Conservation (phyloP, 2,888 invertebrate species). For the Habrosyne pyritoides region DNA sequence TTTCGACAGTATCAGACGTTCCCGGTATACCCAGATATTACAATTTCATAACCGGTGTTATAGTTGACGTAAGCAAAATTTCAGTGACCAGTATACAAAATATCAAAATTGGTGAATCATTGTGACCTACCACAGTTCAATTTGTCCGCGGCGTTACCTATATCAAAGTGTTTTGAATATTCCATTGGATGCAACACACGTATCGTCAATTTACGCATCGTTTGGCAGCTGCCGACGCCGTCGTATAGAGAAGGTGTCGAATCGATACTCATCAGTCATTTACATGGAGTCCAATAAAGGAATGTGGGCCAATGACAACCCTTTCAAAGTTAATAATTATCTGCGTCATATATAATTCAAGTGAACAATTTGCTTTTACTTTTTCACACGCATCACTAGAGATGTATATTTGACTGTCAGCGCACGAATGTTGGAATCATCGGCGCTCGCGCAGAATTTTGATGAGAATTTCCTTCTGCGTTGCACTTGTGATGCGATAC, state of each 20-base stretch:
- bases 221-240: constrained; percentile 23
- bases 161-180: constrained; percentile 56
- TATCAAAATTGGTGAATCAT: constrained; percentile 50
- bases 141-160: constrained; percentile 53
- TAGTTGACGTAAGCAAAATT: constrained; percentile 39
- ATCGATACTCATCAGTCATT: constrained; percentile 2
- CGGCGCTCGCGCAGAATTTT: constrained; percentile 75
- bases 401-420: constrained; percentile 70
- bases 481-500: constrained; percentile 60
- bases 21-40: background rate
- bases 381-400: constrained; percentile 75
- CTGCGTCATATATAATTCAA: constrained; percentile 1
- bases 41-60: constrained; percentile 8
- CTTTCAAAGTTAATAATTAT: background rate
- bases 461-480: constrained; percentile 78
- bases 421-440: constrained; percentile 76
- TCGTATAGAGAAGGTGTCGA: constrained; percentile 16
- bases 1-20: constrained; percentile 64
- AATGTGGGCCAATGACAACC: constrained; percentile 3
- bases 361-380: constrained; percentile 60
- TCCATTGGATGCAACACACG: constrained; percentile 67
- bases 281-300: background rate
- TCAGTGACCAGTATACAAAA: constrained; percentile 36
- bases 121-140: constrained; percentile 72
- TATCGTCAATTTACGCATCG: constrained; percentile 67